A percentile compares a stretch with the other conserved stretches of the same genome.
Conservation (phyloP, 2,888 invertebrate genomes). For the Pelosia muscerda region DNA sequence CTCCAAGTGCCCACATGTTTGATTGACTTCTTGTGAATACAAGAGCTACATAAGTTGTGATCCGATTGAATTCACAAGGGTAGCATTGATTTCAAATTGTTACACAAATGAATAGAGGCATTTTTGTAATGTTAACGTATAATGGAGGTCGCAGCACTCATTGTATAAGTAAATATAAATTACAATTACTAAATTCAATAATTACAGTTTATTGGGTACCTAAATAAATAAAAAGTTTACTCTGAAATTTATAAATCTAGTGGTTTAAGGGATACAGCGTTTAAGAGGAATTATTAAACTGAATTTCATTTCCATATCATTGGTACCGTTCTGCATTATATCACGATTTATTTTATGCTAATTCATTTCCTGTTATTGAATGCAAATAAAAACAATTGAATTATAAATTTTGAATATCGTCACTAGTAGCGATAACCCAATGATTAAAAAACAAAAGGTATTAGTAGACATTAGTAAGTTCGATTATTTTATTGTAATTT, state of each 20-base stretch:
- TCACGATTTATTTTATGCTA: neutral
- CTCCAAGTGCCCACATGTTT: too few relatives aligned
- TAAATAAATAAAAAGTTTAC: neutral
- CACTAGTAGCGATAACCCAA: neutral
- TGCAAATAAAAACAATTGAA: neutral
- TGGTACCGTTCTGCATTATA: neutral
- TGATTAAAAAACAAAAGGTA: neutral
- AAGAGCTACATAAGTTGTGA: too few relatives aligned
- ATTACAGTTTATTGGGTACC: neutral
- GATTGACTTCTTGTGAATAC: too few relatives aligned
- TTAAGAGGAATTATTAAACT: neutral
- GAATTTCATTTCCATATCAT: slow-evolving; percentile 3
- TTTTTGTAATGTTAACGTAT: too few relatives aligned
- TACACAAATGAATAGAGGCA: too few relatives aligned
- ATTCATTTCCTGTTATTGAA: neutral
- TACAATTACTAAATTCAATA: neutral
- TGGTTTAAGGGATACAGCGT: neutral
- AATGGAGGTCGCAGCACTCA: neutral
- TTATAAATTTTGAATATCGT: neutral
- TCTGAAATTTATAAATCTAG: neutral
- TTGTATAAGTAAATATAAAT: neutral
- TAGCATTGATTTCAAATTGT: too few relatives aligned
- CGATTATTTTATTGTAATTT: neutral
- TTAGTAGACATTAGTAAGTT: too few relatives aligned
- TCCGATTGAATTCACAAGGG: too few relatives aligned